Evolutionary conservation across 2,113 vertebrate species (phyloP), one percentile per base, ranked within the genome.

Genomic region (Megaceryle torquata): DNA sequence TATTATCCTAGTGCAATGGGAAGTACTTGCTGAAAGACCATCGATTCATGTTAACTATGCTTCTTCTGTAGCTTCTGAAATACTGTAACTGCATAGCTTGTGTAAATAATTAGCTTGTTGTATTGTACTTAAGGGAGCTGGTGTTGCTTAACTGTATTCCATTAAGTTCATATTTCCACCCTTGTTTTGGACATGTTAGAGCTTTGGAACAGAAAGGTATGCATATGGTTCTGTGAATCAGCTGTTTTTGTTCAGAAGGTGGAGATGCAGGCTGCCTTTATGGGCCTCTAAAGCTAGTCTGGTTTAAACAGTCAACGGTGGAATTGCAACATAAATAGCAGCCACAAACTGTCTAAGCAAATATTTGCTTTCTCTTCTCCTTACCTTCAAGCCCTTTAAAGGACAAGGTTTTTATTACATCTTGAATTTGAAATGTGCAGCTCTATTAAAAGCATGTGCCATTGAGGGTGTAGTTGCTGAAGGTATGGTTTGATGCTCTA

Each of bases 161-260:
- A 88, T 86, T 97, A 96, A 97, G 94, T 96, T 97, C 91, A 35
- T 92, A 97, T 93, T 96, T 97, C 86, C 89, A 91, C 98, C 95
- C 92, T 89, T 94, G 91, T 93, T 96, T 93, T 95, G 97, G 97
- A 96, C 94, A 84, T 90, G 89, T 95, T 97, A 98, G 96, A 98
- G 93, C 96, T 97, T 95, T 97, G 98, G 95, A 96, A 92, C 95
- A 97, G 92, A 97, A 98, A 97, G 95, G 95, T 97, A 94, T 93
- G 96, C 96, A 96, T 80, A 39, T 4, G 82, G 91, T 93, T 95
- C 87, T 91, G 54, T 88, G 88, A 96, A 83, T 86, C 33, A 85
- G 79, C 88, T 90, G 88, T 60, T 75, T 91, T 92, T 79, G 46
- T 95, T 94, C 13, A 82, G 95, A 96, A 83, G 70, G 95, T 94